These are phyloP conservation scores for Macropodus opercularis DNA, from an alignment of 2,797 vertebrate genomes.

Conservation along the genomic window DNA sequence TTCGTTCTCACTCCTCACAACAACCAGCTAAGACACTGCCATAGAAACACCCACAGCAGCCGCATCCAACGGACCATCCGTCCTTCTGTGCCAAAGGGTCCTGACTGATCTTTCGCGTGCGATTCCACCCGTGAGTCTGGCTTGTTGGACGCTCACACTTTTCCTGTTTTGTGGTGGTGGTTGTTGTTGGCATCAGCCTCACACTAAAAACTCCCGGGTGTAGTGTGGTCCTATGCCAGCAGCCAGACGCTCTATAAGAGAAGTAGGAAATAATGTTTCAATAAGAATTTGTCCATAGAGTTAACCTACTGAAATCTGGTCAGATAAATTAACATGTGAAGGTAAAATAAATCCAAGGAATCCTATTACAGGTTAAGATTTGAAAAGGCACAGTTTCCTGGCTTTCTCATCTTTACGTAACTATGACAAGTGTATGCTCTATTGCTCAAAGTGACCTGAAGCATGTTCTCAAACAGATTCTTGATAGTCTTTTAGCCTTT, in stretches of 20 bases:
- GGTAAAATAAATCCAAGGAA: slow-evolving; percentile 1
- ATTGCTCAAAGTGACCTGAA: slow-evolving; percentile 46
- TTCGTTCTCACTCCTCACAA: slow-evolving; percentile 95
- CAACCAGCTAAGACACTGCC: slow-evolving; percentile 99
- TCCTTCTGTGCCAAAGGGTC: slow-evolving; percentile 13
- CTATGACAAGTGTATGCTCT: slow-evolving; percentile 10
- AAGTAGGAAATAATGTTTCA: slow-evolving; percentile 36
- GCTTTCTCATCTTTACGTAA: slow-evolving; percentile 32
- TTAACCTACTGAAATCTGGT: background rate
- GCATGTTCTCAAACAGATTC: slow-evolving; percentile 40
- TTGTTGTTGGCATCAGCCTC: slow-evolving; percentile 18
- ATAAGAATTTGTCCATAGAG: slow-evolving; percentile 3
- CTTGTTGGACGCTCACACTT: slow-evolving; percentile 1
- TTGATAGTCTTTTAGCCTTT: slow-evolving; percentile 40
- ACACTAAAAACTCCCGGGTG: background rate
- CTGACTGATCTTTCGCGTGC: slow-evolving; percentile 1
- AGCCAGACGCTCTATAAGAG: slow-evolving; percentile 47
- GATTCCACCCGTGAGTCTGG: slow-evolving; percentile 43
- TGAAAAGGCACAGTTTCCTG: slow-evolving; percentile 2
- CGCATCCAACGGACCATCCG: slow-evolving; percentile 27
- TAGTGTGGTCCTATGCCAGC: slow-evolving; percentile 23
- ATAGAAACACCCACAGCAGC: slow-evolving; percentile 98
- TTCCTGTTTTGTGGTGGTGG: slow-evolving; percentile 9
- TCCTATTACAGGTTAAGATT: slow-evolving; percentile 6
- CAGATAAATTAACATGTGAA: background rate